phyloP scores from a whole-genome alignment of 2,113 vertebrate species.

The Leuciscus idus region DNA sequence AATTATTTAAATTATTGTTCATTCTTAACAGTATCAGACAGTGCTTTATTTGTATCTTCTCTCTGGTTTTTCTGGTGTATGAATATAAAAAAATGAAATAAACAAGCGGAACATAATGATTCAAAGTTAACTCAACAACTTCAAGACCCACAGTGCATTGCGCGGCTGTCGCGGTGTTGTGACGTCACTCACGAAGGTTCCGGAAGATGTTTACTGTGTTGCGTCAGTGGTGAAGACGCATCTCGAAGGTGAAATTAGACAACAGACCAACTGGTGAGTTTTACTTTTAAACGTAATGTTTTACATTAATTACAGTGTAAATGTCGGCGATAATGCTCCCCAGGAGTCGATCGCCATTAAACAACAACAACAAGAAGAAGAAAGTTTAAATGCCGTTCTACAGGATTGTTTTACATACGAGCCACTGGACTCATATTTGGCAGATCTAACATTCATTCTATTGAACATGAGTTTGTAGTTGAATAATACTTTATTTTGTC shows the following conservation, averaged over 20 bases:
- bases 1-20: not conserved
- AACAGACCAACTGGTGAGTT: conserved; percentile 47
- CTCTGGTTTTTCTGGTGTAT: not conserved
- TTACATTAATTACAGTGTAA: not conserved
- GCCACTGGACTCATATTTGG: not conserved
- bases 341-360: too few species aligned
- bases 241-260: conserved; percentile 58
- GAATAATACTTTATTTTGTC: not conserved
- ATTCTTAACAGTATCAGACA: not conserved
- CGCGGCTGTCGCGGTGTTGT: conserved; percentile 55
- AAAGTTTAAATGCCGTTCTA: not conserved
- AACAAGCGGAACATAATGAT: not conserved
- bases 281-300: not conserved
- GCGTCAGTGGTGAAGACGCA: conserved; percentile 63
- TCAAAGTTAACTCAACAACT: not conserved
- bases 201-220: conserved; percentile 62
- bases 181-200: conserved; percentile 66
- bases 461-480: not conserved
- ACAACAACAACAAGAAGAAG: too few species aligned
- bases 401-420: not conserved
- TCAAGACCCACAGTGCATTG: conserved; percentile 52
- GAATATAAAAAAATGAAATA: not conserved
- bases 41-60: not conserved
- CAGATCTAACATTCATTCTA: not conserved
- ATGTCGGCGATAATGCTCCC: too few species aligned